These are phyloP conservation scores for Pampus argenteus DNA, from an alignment of 2,797 vertebrate species.

Conservation along the genomic window DNA sequence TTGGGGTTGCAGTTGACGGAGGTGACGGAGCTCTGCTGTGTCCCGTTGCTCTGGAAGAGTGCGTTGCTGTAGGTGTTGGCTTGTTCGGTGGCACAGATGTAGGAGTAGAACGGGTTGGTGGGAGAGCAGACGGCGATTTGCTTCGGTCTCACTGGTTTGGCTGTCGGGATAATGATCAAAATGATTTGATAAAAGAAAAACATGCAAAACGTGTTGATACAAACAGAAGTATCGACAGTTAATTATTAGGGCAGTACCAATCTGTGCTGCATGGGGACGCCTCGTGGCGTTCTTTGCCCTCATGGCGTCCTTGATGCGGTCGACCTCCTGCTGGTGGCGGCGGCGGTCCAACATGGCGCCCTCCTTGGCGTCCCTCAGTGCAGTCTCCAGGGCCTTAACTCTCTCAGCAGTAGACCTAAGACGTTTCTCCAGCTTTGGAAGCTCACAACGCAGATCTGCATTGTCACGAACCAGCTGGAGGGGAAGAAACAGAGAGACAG, in stretches of 20 bases:
- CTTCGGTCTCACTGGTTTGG: slow-evolving; percentile 96
- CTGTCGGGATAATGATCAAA: slow-evolving; percentile 70
- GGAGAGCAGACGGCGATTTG: slow-evolving; percentile 92
- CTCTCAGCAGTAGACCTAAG: slow-evolving; percentile 97
- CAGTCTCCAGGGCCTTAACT: slow-evolving; percentile 97
- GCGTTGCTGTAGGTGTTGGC: slow-evolving; percentile 90
- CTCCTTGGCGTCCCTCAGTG: slow-evolving; percentile 97
- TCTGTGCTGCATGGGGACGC: slow-evolving; percentile 92
- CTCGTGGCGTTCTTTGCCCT: slow-evolving; percentile 90
- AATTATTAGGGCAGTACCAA: slow-evolving; percentile 81
- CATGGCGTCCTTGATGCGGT: slow-evolving; percentile 96
- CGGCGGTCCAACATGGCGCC: slow-evolving; percentile 96
- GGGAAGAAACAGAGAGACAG: background rate
- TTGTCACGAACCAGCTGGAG: slow-evolving; percentile 96
- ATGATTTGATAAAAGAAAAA: background rate
- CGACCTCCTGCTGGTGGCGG: slow-evolving; percentile 97
- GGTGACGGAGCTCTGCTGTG: slow-evolving; percentile 61
- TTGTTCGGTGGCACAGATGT: slow-evolving; percentile 86
- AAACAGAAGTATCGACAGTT: slow-evolving; percentile 8
- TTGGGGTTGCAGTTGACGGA: slow-evolving; percentile 74
- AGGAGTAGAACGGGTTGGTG: slow-evolving; percentile 89
- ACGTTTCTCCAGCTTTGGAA: slow-evolving; percentile 99
- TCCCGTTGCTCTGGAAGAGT: slow-evolving; percentile 87
- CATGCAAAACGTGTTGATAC: background rate
- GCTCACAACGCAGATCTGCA: slow-evolving; percentile 98